Evolutionary conservation across 2,797 vertebrate species (phyloP).

Genomic region (Falco concolor): DNA sequence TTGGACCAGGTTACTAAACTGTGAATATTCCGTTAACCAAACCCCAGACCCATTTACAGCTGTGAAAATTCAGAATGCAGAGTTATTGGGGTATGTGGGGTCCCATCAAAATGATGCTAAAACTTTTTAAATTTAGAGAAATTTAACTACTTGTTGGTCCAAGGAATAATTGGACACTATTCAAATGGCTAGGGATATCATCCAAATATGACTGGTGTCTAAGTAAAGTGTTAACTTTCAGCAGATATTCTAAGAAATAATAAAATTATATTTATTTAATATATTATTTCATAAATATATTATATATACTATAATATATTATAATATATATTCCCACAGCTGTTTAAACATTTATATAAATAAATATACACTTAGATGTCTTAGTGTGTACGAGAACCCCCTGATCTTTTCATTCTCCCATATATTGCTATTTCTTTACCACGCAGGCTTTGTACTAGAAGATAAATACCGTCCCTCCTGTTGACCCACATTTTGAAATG

Average conservation of each 20-base stretch:
- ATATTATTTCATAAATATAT: too few relatives aligned
- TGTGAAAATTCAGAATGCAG: neutral
- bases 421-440: neutral
- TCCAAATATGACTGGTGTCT: neutral
- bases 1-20: neutral
- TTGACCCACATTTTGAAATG: neutral
- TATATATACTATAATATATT: too few relatives aligned
- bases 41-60: neutral
- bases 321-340: neutral
- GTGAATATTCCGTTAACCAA: neutral
- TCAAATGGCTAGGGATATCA: neutral
- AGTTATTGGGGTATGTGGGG: neutral
- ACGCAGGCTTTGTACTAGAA: neutral
- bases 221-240: neutral
- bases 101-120: neutral
- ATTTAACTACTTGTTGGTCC: neutral
- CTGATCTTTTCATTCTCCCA: neutral
- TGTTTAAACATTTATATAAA: neutral
- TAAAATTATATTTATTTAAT: neutral
- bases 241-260: neutral
- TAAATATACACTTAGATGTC: neutral
- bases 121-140: neutral
- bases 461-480: neutral
- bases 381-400: fast-evolving
- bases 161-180: neutral